These are phyloP conservation scores for Dysidea cf. avara DNA, from an alignment of 37 sponge, comb jelly and placozoan species.

Conservation along the genomic window DNA sequence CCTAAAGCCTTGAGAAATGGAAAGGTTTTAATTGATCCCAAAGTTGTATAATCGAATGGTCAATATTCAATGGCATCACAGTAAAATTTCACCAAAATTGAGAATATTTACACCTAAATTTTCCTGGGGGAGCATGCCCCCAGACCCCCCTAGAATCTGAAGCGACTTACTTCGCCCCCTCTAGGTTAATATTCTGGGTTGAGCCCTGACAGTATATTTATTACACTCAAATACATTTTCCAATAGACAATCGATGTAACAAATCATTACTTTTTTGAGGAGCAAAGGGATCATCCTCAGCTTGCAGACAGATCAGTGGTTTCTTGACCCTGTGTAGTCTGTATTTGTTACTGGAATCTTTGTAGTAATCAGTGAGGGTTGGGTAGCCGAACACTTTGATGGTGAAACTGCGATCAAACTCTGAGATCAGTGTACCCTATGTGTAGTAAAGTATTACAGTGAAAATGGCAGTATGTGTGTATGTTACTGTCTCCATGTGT, in stretches of 20 bases:
- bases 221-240: not conserved
- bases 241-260: not conserved
- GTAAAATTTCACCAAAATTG: too few species aligned
- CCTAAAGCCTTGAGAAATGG: too few species aligned
- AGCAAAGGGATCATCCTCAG: conserved; percentile 76
- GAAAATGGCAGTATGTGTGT: not conserved
- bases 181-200: too few species aligned
- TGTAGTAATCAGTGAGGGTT: conserved; percentile 62
- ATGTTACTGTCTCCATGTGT: conserved; percentile 5
- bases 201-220: too few species aligned
- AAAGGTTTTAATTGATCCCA: too few species aligned
- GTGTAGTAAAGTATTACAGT: not conserved
- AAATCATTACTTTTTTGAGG: conserved; percentile 57
- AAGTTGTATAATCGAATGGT: too few species aligned
- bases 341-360: conserved; percentile 19
- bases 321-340: conserved; percentile 43
- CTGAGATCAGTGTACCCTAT: conserved; percentile 36
- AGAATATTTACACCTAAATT: too few species aligned
- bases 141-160: too few species aligned
- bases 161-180: too few species aligned
- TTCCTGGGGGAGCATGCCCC: too few species aligned
- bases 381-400: conserved; percentile 64
- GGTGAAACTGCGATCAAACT: conserved; percentile 57
- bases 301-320: conserved; percentile 53
- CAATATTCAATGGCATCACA: too few species aligned